Evolutionary conservation across 2,888 invertebrate genomes (phyloP).

Genomic region (Chrysolina americana): DNA sequence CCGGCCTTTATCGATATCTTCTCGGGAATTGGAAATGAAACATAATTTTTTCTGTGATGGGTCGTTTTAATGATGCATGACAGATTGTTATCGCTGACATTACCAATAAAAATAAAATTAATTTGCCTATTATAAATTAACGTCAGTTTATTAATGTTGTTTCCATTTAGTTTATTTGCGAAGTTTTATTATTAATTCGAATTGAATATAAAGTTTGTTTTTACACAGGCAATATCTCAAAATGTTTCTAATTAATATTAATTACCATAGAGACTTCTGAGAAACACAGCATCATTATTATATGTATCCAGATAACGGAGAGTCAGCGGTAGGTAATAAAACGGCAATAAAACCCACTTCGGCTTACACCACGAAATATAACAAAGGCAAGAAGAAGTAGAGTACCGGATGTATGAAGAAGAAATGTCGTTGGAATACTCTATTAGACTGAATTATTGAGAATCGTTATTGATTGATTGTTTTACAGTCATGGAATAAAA

Average conservation of each 20-base stretch:
- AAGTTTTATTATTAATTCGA: slow-evolving; percentile 34
- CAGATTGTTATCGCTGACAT: slow-evolving; percentile 19
- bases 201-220: slow-evolving; percentile 42
- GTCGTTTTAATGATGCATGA: slow-evolving; percentile 14
- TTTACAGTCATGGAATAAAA: too few relatives aligned
- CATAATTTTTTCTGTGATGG: slow-evolving; percentile 5
- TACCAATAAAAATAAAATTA: slow-evolving; percentile 26
- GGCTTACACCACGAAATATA: slow-evolving; percentile 39
- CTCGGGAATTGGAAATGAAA: slow-evolving; percentile 11
- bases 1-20: neutral
- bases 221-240: slow-evolving; percentile 42
- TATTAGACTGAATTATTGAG: too few relatives aligned
- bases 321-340: slow-evolving; percentile 54
- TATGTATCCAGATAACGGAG: slow-evolving; percentile 55
- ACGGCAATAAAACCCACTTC: slow-evolving; percentile 52
- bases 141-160: slow-evolving; percentile 19
- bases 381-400: slow-evolving; percentile 30
- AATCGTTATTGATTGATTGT: too few relatives aligned
- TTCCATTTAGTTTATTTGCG: slow-evolving; percentile 18
- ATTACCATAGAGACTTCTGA: slow-evolving; percentile 53
- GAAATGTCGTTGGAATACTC: neutral
- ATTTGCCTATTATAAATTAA: slow-evolving; percentile 26
- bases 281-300: slow-evolving; percentile 57
- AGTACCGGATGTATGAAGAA: slow-evolving; percentile 13
- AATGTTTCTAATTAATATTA: slow-evolving; percentile 58